phyloP scores from a whole-genome alignment of 2,888 invertebrate genomes.

The Lymantria monacha region DNA sequence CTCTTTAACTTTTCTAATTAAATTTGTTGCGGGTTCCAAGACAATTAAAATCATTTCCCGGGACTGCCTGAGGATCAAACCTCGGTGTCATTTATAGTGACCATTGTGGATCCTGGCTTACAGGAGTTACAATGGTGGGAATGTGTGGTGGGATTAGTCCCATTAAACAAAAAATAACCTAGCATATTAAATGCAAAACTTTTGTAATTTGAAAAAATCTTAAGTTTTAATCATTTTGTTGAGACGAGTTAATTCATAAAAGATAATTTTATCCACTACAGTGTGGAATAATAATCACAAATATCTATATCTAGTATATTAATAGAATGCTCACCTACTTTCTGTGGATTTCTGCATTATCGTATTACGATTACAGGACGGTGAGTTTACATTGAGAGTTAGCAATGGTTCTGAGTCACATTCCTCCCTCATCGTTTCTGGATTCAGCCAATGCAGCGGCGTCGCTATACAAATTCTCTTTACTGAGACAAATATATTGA shows the following conservation, averaged over 20 bases:
- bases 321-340: conserved; percentile 9
- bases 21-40: too few relatives aligned
- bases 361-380: conserved; percentile 20
- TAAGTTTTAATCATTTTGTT: neutral
- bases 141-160: too few relatives aligned
- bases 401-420: conserved; percentile 55
- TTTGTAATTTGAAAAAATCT: too few relatives aligned
- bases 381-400: conserved; percentile 39
- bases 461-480: conserved; percentile 49
- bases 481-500: conserved; percentile 35
- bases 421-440: conserved; percentile 42
- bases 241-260: neutral
- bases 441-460: conserved; percentile 59
- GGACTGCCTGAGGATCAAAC: too few relatives aligned
- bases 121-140: too few relatives aligned
- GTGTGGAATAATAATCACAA: too few relatives aligned
- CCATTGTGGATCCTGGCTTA: too few relatives aligned
- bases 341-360: conserved; percentile 24
- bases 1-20: too few relatives aligned
- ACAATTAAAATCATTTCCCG: too few relatives aligned
- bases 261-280: neutral
- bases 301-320: neutral
- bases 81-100: too few relatives aligned
- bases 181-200: too few relatives aligned
- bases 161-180: too few relatives aligned